These are phyloP conservation scores for Limenitis arthemis DNA, from an alignment of 2,888 invertebrate genomes.

Conservation along the genomic window DNA sequence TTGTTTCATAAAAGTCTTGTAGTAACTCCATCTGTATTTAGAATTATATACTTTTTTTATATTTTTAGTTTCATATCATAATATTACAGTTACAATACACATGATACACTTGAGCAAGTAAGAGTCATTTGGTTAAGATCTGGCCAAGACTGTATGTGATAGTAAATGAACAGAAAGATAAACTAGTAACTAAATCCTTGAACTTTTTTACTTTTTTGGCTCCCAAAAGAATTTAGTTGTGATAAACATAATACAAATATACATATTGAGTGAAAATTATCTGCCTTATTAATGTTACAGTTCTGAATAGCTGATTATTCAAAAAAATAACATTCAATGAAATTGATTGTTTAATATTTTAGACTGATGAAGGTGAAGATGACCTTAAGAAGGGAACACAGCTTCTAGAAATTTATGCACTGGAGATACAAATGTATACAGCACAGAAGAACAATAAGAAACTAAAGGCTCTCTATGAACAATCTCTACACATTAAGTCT, in stretches of 20 bases:
- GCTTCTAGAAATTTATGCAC: constrained; percentile 96
- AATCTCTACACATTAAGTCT: constrained; percentile 98
- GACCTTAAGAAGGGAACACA: constrained; percentile 98
- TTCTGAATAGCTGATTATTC: too few species aligned
- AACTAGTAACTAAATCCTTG: background rate
- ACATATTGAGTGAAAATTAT: too few species aligned
- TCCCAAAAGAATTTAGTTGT: background rate
- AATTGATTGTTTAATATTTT: too few species aligned
- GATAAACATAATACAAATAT: too few species aligned
- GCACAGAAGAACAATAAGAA: constrained; percentile 99
- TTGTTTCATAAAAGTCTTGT: constrained; percentile 98
- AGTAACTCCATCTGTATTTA: constrained; percentile 94
- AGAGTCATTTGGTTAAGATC: too few species aligned
- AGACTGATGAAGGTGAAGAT: constrained; percentile 98
- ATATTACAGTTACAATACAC: constrained; percentile 8
- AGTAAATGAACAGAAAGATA: too few species aligned
- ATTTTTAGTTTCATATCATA: constrained; percentile 7
- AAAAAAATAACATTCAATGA: too few species aligned
- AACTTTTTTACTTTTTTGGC: background rate
- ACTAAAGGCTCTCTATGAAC: constrained; percentile 95
- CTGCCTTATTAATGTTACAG: background rate
- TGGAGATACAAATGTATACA: constrained; percentile 99
- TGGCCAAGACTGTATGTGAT: too few species aligned
- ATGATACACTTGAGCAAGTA: too few species aligned
- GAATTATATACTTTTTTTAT: too few species aligned